Evolutionary conservation across 2,888 invertebrate species (phyloP), one percentile per base, ranked within the genome.

Genomic region (Metacarcinus magister): DNA sequence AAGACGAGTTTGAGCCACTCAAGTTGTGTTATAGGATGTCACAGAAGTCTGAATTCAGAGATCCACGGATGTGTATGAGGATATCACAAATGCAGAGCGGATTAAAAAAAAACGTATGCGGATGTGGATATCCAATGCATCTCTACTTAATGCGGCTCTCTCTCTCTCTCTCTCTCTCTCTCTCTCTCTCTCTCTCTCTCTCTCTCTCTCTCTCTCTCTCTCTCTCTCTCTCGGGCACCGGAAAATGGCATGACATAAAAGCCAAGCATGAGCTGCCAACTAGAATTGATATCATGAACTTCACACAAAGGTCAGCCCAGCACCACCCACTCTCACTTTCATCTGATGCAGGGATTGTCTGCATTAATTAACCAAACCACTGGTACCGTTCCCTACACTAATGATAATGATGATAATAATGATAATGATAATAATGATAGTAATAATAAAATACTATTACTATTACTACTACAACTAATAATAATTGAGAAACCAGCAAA

Each of bases 121-220:
- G 39, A 39, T 39, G 39, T 39, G 39, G 39, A 39, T 39, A 39
- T 39, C 39, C 39, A 39, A 39, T 39, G 39, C 39, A 39, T 39
- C 39, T 39, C 39, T 39, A 39, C 39, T 39, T 39, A 0, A 39
- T 39, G 39, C 39, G 39, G 2, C 16, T 67, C 67, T 67, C 16
- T 67, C 67, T 67, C 16, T 67, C 67, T 67, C 16, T 67, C 67
- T 67, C 16, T 67, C 67, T 67, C 16, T 67, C 67, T 67, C 67
- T 67, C 67, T 67, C 67, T 39, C 39, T 39, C 39, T 39, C 39
- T 39, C 39, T 39, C 39, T 39, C 39, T 39, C 60, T 60, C 60
- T 60, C 60, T 60, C 60, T 82, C 75, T 82, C 75, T 82, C 75
- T 82, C 75, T 82, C 75, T 28, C 75, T 82, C n/a, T 82, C 75